Evolutionary conservation across 2,888 invertebrate species (phyloP), one percentile per base, ranked within the genome.

Genomic region (Empis livida): DNA sequence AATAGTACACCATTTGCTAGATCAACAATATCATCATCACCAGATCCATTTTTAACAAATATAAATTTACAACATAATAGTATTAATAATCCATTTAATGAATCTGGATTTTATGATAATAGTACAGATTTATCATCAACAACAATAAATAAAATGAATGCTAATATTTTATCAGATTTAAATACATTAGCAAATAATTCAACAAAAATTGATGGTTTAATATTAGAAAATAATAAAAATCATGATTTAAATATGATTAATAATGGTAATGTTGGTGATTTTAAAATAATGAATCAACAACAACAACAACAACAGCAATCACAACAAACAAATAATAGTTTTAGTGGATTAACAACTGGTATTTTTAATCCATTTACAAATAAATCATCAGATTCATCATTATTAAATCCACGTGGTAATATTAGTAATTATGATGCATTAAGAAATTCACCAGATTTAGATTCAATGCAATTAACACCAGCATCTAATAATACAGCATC

Each of bases 361-460:
- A 42, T 44, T 31, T 13, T 43, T 14, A 50, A 50, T 45, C 49
- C 49, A 14, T 50, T 50, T 45, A 20, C 23, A n/a, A 50, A 50
- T 35, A 45, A 44, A 13, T 47, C n/a, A n/a, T n/a, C 45, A 10
- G 47, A 47, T 11, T 15, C 15, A 39, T 37, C 31, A 13, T 41
- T 47, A n/a, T 43, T 50, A 16, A 47, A 43, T n/a, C 44, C 47
- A 23, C 23, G 45, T n/a, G 17, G 14, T 27, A 45, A 11, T 20
- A 11, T 20, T 14, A 38, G 42, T 13, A 50, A 47, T 42, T 50
- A 50, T 42, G 49, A 50, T 45, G 49, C 47, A 40, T 40, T 50
- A 38, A 45, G 49, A 43, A 50, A 50, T 35, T 50, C 49, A n/a
- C 49, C 49, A 44, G 49, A 50, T 32, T 44, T 50, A 15, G 47